Evolutionary conservation across 2,888 invertebrate genomes (phyloP).

Genomic region (Byasa hedistus): DNA sequence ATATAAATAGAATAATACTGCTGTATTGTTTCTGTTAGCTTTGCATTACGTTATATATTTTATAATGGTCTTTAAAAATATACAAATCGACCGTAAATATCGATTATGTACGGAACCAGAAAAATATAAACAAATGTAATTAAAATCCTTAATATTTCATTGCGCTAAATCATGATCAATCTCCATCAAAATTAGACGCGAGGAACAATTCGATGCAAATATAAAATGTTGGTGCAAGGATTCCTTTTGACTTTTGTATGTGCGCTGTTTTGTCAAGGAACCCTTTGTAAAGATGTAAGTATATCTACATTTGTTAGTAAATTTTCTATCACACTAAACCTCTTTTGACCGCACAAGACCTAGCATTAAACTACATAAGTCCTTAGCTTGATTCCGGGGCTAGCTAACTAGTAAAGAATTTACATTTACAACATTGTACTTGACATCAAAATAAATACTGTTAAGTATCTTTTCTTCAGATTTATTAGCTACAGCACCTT

Average conservation of each 20-base stretch:
- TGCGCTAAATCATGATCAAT: slow-evolving; percentile 8
- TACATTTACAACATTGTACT: no score
- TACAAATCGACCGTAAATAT: not conserved
- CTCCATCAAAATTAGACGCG: not conserved
- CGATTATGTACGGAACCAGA: slow-evolving; percentile 14
- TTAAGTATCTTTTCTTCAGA: no score
- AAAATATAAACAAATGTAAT: slow-evolving; percentile 9
- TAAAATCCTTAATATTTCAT: not conserved
- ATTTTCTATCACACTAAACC: no score
- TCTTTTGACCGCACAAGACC: no score
- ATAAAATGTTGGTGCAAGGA: slow-evolving; percentile 3
- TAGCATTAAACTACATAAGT: no score
- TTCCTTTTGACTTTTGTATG: not conserved
- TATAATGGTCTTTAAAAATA: not conserved
- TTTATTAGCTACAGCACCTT: no score
- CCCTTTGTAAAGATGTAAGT: slow-evolving; percentile 11
- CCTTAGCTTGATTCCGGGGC: no score
- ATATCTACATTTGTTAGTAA: not conserved
- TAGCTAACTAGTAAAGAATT: no score
- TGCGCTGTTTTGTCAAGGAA: slow-evolving; percentile 4
- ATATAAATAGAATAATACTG: not conserved
- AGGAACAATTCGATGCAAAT: not conserved
- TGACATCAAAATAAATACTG: no score
- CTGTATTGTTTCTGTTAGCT: not conserved
- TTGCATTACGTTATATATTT: slow-evolving; percentile 3